Evolutionary conservation across 2,797 vertebrate species (phyloP).

Genomic region (Brachymystax lenok): DNA sequence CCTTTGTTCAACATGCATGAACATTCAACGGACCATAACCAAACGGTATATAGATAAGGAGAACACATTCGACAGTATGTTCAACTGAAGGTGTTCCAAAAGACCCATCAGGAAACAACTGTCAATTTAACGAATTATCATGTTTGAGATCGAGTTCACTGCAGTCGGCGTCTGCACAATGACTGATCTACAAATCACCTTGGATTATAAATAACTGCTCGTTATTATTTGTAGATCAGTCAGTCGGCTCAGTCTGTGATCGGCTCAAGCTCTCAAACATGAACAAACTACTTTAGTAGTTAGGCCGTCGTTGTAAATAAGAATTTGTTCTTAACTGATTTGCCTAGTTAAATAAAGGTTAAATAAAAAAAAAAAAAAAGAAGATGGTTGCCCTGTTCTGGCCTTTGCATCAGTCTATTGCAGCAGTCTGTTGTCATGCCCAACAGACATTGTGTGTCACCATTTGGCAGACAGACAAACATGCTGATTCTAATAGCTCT

Average conservation of each 20-base stretch:
- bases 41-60: constrained; percentile 58
- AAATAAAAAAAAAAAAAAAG: background rate
- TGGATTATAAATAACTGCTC: background rate
- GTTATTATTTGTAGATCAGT: background rate
- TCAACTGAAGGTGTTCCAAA: background rate
- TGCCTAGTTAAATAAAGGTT: too few relatives aligned
- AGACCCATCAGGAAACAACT: background rate
- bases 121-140: background rate
- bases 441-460: constrained; percentile 59
- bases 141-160: background rate
- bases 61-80: background rate
- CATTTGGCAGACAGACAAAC: constrained; percentile 73
- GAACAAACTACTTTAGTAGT: too few relatives aligned
- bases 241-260: background rate
- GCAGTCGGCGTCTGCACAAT: constrained; percentile 1
- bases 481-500: constrained; percentile 75
- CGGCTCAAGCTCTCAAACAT: background rate
- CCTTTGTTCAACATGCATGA: constrained; percentile 54
- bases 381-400: constrained; percentile 11
- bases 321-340: too few relatives aligned
- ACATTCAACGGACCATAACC: background rate
- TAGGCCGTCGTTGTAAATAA: too few relatives aligned
- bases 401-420: constrained; percentile 49
- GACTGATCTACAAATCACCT: background rate
- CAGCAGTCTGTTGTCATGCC: constrained; percentile 62